These are phyloP conservation scores for Malurus cyaneus DNA, from an alignment of 2,113 vertebrate species.

Conservation along the genomic window DNA sequence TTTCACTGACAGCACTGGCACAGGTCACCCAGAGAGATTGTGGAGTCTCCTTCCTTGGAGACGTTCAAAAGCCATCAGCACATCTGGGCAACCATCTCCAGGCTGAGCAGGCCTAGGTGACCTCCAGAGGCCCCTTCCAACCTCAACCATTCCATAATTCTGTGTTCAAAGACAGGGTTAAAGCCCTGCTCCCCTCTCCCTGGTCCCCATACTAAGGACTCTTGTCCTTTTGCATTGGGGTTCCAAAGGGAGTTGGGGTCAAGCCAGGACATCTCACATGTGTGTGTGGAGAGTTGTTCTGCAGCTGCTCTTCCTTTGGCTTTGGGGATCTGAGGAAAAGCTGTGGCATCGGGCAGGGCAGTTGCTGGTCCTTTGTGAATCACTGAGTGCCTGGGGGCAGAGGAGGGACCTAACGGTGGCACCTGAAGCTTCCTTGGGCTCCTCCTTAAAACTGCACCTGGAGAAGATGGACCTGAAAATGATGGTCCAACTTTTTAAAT, in stretches of 20 bases:
- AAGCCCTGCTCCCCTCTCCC: background rate
- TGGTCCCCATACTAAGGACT: background rate
- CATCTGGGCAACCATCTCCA: background rate
- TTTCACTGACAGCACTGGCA: background rate
- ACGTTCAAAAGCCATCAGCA: background rate
- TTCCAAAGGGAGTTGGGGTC: background rate
- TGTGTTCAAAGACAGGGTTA: background rate
- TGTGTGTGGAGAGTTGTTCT: background rate
- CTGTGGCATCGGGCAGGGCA: background rate
- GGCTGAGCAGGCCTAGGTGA: background rate
- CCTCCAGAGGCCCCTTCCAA: background rate
- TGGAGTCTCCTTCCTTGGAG: background rate
- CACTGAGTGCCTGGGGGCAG: background rate
- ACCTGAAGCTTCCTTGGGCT: background rate
- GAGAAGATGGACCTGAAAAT: background rate
- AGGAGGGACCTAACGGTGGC: slow-evolving; percentile 12
- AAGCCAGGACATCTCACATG: background rate
- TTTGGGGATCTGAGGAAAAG: background rate
- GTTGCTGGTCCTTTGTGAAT: background rate
- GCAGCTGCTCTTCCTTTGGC: background rate
- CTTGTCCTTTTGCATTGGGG: background rate
- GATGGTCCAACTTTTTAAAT: background rate
- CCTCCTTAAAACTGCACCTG: background rate
- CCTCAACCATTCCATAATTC: background rate
- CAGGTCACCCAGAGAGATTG: background rate